Percentiles rank a stretch among this genome's conserved stretches.
Evolutionary conservation across 2,113 vertebrate species (phyloP).

Genomic region (Gallinago paraguaiae): DNA sequence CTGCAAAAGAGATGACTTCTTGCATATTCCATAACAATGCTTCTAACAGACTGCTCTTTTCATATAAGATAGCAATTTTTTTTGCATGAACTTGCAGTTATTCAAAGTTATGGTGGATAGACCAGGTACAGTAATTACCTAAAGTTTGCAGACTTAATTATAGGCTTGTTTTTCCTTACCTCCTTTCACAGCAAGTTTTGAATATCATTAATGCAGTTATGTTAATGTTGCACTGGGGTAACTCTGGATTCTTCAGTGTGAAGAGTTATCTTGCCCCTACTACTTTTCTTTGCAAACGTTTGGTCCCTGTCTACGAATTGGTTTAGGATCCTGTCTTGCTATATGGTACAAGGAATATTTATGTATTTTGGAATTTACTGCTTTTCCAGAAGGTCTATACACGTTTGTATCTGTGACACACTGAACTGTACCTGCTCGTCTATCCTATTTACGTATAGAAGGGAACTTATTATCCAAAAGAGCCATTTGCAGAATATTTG

Average conservation of each 20-base stretch:
- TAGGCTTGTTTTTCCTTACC: background rate
- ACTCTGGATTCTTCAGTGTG: background rate
- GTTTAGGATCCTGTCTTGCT: slow-evolving; percentile 33
- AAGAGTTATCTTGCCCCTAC: background rate
- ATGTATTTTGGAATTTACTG: slow-evolving; percentile 58
- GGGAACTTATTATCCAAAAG: slow-evolving; percentile 18
- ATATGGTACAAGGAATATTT: slow-evolving; percentile 67
- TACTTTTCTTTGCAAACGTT: background rate
- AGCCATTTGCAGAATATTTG: slow-evolving; percentile 37
- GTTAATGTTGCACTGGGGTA: background rate
- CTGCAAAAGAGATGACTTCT: background rate
- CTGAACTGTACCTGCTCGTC: slow-evolving; percentile 31
- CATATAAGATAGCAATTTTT: slow-evolving; percentile 66
- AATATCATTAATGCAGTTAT: background rate
- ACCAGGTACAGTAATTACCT: slow-evolving; percentile 70
- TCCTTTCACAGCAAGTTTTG: background rate
- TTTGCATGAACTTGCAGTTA: slow-evolving; percentile 76
- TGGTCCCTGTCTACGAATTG: slow-evolving; percentile 7
- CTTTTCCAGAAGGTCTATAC: slow-evolving; percentile 43
- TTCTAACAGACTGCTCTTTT: slow-evolving; percentile 78
- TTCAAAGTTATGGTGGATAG: slow-evolving; percentile 69
- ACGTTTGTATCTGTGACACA: background rate
- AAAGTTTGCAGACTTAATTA: slow-evolving; percentile 59
- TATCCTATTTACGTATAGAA: slow-evolving; percentile 8
- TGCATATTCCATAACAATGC: slow-evolving; percentile 65